Percentiles rank a stretch among this genome's conserved stretches.
Evolutionary conservation across 2,113 vertebrate species (phyloP).

Genomic region (Spea bombifrons): DNA sequence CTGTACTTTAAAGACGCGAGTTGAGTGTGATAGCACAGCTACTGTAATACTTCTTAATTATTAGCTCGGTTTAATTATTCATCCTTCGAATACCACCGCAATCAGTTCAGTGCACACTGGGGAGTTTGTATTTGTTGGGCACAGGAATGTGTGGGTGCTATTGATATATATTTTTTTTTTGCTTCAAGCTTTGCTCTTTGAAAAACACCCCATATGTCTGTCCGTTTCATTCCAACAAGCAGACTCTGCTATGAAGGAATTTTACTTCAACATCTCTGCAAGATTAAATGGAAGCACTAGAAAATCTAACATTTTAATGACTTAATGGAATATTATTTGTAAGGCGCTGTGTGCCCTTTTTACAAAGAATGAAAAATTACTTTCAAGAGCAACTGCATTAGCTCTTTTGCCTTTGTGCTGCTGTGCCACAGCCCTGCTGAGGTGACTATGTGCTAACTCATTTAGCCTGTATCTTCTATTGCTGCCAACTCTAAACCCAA

Average conservation of each 20-base stretch:
- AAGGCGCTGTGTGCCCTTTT: slow-evolving; percentile 2
- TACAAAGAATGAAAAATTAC: slow-evolving; percentile 49
- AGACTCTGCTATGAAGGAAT: background rate
- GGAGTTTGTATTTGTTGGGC: too few relatives aligned
- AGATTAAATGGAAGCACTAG: slow-evolving; percentile 41
- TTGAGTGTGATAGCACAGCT: too few relatives aligned
- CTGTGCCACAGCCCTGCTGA: slow-evolving; percentile 35
- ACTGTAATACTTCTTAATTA: too few relatives aligned
- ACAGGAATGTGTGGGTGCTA: too few relatives aligned
- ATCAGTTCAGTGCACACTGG: too few relatives aligned
- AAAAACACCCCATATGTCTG: background rate
- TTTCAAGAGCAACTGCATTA: slow-evolving; percentile 48
- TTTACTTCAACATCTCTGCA: slow-evolving; percentile 22
- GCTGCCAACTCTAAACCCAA: slow-evolving; percentile 52
- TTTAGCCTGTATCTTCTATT: slow-evolving; percentile 45
- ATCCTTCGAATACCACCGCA: too few relatives aligned
- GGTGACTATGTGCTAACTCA: slow-evolving; percentile 44
- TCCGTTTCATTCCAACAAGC: background rate
- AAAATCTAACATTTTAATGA: slow-evolving; percentile 38
- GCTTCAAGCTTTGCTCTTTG: background rate
- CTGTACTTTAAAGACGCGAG: too few relatives aligned
- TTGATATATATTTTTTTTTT: too few relatives aligned
- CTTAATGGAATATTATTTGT: slow-evolving; percentile 30
- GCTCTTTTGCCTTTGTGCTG: slow-evolving; percentile 43
- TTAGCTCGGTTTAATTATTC: too few relatives aligned